phyloP scores from a whole-genome alignment of 35 echinoderm and acorn worm genomes.

The Ptychodera flava region DNA sequence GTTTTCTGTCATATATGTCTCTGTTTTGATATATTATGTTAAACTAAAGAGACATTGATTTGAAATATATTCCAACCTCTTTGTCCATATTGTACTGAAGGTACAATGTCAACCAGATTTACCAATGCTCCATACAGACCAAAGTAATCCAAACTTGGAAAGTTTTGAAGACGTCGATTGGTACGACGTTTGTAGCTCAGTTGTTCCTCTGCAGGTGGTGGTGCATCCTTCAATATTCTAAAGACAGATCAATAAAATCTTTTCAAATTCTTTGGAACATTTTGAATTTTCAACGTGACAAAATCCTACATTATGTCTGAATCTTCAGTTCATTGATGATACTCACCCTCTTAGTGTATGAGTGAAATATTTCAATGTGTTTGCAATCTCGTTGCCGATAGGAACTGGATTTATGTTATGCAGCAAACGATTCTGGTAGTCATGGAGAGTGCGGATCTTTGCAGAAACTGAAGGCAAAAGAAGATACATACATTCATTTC shows the following conservation, averaged over 20 bases:
- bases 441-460: slow-evolving; percentile 89
- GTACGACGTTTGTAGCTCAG: slow-evolving; percentile 33
- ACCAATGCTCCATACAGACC: slow-evolving; percentile 83
- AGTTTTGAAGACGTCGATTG: slow-evolving; percentile 58
- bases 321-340: too few relatives aligned
- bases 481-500: too few relatives aligned
- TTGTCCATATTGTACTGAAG: slow-evolving; percentile 90
- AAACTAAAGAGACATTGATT: too few relatives aligned
- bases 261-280: too few relatives aligned
- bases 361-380: slow-evolving; percentile 93
- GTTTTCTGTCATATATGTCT: too few relatives aligned
- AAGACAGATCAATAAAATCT: slow-evolving; percentile 13
- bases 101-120: slow-evolving; percentile 78
- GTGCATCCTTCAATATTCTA: slow-evolving; percentile 88
- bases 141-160: slow-evolving; percentile 80
- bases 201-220: slow-evolving; percentile 24
- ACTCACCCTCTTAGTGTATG: slow-evolving; percentile 90
- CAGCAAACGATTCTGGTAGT: slow-evolving; percentile 87
- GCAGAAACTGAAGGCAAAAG: slow-evolving; percentile 53
- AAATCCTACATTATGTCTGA: too few relatives aligned
- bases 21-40: too few relatives aligned
- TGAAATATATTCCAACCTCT: slow-evolving; percentile 80
- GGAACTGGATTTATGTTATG: slow-evolving; percentile 86
- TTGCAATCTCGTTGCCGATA: slow-evolving; percentile 90
- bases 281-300: too few relatives aligned